A percentile compares a stretch with the other conserved stretches of the same genome.
Conservation (phyloP, 2,113 vertebrate species). For the Rhinolophus ferrumequinum region DNA sequence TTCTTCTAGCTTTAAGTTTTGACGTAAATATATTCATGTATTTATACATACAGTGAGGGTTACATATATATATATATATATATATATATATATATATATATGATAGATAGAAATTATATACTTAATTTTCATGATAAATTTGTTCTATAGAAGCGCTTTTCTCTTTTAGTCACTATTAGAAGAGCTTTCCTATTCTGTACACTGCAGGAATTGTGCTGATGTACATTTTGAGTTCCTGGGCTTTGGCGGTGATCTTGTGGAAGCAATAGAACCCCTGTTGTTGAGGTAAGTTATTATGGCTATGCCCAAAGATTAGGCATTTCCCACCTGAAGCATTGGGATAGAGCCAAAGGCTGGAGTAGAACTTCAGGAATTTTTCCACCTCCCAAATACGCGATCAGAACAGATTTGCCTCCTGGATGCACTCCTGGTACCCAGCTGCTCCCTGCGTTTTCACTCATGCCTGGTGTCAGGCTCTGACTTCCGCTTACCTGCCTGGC, state of each 20-base stretch:
- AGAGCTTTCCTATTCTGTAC: neutral
- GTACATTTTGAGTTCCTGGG: neutral
- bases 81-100: neutral
- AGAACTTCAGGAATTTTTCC: neutral
- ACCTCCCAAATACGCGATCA: neutral
- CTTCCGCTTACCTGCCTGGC: neutral
- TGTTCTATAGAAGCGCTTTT: neutral
- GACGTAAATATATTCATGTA: neutral
- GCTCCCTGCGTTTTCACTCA: neutral
- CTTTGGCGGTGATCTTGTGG: neutral
- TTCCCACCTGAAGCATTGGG: neutral
- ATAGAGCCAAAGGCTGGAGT: neutral
- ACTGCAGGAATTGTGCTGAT: neutral
- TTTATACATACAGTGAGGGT: neutral
- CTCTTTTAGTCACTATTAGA: neutral
- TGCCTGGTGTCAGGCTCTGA: neutral
- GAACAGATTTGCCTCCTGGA: neutral
- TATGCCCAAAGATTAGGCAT: neutral
- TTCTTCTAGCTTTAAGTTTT: neutral
- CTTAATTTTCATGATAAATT: neutral
- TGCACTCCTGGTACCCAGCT: neutral
- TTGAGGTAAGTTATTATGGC: neutral
- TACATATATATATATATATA: neutral
- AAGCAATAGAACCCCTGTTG: neutral
- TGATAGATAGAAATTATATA: neutral